phyloP scores from a whole-genome alignment of 2,113 vertebrate genomes.

The Scopus umbretta region DNA sequence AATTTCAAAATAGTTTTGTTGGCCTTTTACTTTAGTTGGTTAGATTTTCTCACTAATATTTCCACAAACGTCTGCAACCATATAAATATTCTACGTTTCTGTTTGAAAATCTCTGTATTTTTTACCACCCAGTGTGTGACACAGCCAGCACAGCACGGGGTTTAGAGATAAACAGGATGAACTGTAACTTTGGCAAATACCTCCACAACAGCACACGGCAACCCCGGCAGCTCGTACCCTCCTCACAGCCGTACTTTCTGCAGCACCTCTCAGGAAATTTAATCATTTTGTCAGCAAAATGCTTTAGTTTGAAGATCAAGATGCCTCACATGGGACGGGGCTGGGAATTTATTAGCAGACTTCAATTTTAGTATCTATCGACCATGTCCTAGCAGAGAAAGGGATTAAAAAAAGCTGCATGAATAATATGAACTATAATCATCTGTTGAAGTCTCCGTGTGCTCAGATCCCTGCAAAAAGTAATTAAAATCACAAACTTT shows the following conservation, averaged over 20 bases:
- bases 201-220: background rate
- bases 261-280: background rate
- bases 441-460: background rate
- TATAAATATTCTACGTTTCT: constrained; percentile 31
- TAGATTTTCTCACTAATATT: constrained; percentile 1
- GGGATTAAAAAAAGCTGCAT: constrained; percentile 26
- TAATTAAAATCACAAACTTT: constrained; percentile 62
- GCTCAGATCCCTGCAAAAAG: constrained; percentile 24
- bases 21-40: background rate
- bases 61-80: background rate
- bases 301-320: background rate
- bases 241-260: background rate
- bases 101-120: constrained; percentile 16
- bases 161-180: constrained; percentile 7
- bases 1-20: constrained; percentile 18
- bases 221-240: background rate
- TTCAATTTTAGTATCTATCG: background rate
- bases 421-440: constrained; percentile 26
- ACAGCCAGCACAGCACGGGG: background rate
- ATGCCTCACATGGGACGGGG: background rate
- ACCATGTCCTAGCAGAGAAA: background rate
- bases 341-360: background rate
- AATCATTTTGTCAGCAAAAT: background rate
- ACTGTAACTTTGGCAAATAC: background rate
- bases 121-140: constrained; percentile 26